Conservation (phyloP, 2,113 vertebrate genomes). For the Sinocyclocheilus grahami region DNA sequence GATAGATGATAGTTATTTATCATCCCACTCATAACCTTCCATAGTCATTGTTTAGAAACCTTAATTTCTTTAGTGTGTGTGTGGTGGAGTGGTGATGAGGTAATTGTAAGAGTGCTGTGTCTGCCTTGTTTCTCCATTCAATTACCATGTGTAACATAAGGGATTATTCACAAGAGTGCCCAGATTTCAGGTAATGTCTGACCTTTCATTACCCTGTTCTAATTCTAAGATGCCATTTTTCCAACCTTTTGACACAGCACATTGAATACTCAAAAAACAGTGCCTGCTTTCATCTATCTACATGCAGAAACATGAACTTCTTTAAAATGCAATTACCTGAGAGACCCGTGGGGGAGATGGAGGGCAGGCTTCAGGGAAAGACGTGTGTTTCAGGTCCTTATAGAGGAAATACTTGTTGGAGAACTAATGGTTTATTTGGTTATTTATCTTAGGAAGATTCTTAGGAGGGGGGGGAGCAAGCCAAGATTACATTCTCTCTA, state of each 20-base stretch:
- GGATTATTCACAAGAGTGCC: background rate
- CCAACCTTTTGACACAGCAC: conserved; percentile 6
- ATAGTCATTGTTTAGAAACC: background rate
- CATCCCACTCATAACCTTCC: background rate
- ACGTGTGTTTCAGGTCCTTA: background rate
- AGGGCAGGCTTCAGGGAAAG: background rate
- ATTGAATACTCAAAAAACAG: background rate
- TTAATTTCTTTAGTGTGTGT: background rate
- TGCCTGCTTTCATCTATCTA: conserved; percentile 12
- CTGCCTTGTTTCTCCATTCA: conserved; percentile 13
- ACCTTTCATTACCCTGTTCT: conserved; percentile 2
- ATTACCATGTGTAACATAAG: background rate
- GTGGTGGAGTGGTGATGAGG: background rate
- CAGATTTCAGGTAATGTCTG: background rate
- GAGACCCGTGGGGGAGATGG: conserved; percentile 21
- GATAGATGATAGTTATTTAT: background rate
- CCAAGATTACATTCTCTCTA: conserved; percentile 12
- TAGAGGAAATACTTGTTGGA: background rate
- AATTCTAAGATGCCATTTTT: background rate
- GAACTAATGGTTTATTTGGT: background rate
- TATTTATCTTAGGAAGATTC: background rate
- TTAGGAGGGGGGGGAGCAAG: background rate
- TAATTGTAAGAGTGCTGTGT: background rate
- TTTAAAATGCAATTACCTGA: conserved; percentile 51
- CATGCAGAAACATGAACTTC: conserved; percentile 40